Base-by-base conservation (phyloP, 2,797 vertebrate genomes). In the Tangara arthus region DNA sequence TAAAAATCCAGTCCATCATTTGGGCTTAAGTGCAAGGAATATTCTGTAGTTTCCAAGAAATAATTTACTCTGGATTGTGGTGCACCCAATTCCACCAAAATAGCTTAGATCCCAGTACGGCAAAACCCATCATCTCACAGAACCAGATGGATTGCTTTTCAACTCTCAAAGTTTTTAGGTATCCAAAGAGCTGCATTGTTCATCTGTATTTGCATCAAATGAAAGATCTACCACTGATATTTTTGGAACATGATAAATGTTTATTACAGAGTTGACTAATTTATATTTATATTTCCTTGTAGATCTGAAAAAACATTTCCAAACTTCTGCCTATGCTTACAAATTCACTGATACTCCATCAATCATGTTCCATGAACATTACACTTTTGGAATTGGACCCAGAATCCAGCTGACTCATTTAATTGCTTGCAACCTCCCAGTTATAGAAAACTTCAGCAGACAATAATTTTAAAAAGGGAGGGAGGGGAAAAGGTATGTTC, bases 391-490 rank as follows among this genome's bases (percentile, higher is more conserved):
- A 92, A 77, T 44, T 53, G 81, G 80, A 88, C 82, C 35, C 82
- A 80, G 88, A 89, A 90, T 84, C 76, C 65, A 71, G 37, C 55
- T 88, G 75, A 79, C 61, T 86, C 94, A 90, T 85, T 94, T 89
- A 70, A 53, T 64, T 79, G 69, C 61, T 81, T 53, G 50, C 84
- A 81, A 44, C 41, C 92, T 96, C 93, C 70, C 57, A 72, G 71
- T 28, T 73, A 68, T 57, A 88, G 83, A 94, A 90, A 95, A 89
- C 81, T 87, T 81, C 82, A 66, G 87, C 73, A 49, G 92, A 92
- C 68, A 95, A 87, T 81, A 85, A 76, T 95, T 89, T 94, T 32
- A 80, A 91, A 86, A 78, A 70, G 49, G 44, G 27, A 53, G 24
- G 8, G 23, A 60, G 30, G 39, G 9, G 3, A 3, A 22, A n/a